Percentiles rank a stretch among this genome's conserved stretches.
phyloP scores from a whole-genome alignment of 2,888 invertebrate species.

The Mongoloraphidia duomilia region DNA sequence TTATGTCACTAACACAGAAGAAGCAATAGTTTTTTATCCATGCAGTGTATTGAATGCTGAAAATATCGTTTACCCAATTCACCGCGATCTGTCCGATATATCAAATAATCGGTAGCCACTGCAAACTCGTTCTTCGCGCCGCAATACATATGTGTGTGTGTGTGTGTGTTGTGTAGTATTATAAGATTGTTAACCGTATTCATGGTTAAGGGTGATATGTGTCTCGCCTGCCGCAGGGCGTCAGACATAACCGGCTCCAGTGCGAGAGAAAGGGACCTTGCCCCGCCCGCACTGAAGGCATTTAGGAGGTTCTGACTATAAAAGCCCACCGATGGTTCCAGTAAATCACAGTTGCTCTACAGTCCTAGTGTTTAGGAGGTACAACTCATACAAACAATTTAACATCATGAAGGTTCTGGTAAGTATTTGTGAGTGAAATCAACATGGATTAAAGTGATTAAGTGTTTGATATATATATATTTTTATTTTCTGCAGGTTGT shows the following conservation, averaged over 20 bases:
- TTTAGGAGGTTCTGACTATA: conserved; percentile 1
- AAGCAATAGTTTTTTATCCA: too few species aligned
- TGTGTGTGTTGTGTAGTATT: too few species aligned
- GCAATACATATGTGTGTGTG: too few species aligned
- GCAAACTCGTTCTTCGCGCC: too few species aligned
- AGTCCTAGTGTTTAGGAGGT: conserved; percentile 6
- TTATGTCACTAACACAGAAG: too few species aligned
- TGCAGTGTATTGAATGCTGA: too few species aligned
- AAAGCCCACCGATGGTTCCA: background rate
- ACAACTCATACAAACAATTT: background rate
- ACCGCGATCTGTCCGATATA: too few species aligned
- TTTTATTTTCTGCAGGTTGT: too few species aligned
- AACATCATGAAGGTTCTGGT: conserved; percentile 3
- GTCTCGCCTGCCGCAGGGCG: background rate
- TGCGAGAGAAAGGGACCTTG: conserved; percentile 2
- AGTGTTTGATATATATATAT: too few species aligned
- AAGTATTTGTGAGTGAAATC: background rate
- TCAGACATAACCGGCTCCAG: background rate
- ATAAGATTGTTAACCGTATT: background rate
- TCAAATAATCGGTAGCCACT: too few species aligned
- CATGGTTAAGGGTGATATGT: background rate
- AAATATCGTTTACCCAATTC: too few species aligned
- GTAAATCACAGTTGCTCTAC: conserved; percentile 4
- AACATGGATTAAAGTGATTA: too few species aligned
- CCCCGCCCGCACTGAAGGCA: conserved; percentile 1